Conservation (phyloP, 2,113 vertebrate genomes). For the Aramus guarauna region DNA sequence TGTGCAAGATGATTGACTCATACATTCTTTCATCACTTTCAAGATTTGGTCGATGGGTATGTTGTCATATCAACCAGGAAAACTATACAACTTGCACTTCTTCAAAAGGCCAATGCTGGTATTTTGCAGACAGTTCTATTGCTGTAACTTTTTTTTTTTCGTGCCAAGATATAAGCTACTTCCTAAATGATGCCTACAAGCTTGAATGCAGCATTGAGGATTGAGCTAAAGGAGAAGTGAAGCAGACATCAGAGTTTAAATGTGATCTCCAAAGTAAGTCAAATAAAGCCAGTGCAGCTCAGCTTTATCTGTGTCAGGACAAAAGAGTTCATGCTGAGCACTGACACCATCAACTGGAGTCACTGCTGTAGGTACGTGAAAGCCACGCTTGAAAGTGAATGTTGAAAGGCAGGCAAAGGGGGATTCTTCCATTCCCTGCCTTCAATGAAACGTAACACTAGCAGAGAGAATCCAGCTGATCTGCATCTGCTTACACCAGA, state of each 20-base stretch:
- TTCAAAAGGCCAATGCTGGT: not conserved
- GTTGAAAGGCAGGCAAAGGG: not conserved
- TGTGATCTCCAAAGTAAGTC: not conserved
- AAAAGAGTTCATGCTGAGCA: not conserved
- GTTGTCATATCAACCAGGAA: not conserved
- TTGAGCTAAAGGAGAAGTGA: not conserved
- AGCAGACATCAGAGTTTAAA: not conserved
- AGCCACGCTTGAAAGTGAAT: not conserved
- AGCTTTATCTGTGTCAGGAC: not conserved
- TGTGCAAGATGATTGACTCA: not conserved
- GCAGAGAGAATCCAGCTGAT: not conserved
- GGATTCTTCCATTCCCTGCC: not conserved
- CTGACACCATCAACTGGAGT: fast-evolving
- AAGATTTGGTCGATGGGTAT: not conserved
- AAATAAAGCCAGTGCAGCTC: not conserved
- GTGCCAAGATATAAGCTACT: not conserved
- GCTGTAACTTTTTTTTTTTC: not conserved
- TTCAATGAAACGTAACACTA: not conserved
- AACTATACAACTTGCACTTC: not conserved
- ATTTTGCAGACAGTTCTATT: not conserved
- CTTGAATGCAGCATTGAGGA: not conserved
- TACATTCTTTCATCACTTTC: not conserved
- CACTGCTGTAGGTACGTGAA: not conserved
- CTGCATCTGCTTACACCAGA: not conserved
- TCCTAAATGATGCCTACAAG: fast-evolving